Percentiles rank a stretch among this genome's conserved stretches.
Evolutionary conservation across 2,797 vertebrate genomes (phyloP).

Genomic region (Myotis findleyi): DNA sequence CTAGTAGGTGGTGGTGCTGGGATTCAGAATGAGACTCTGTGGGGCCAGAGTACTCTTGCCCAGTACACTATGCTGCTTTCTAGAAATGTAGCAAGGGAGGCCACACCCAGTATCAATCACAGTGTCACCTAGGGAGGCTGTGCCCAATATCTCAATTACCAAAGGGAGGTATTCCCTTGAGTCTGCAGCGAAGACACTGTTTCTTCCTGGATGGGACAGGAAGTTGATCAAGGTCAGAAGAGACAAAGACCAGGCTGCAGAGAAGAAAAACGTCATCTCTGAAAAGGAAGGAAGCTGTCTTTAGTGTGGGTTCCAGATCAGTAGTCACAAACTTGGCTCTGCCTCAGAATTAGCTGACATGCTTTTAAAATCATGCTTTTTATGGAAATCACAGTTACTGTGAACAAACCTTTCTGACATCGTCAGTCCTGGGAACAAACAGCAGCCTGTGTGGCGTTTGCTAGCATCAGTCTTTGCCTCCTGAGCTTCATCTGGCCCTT

Average conservation of each 20-base stretch:
- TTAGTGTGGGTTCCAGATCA: neutral
- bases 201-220: neutral
- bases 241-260: neutral
- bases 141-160: neutral
- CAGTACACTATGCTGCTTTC: neutral
- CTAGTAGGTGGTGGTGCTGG: neutral
- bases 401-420: neutral
- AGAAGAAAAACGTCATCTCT: constrained; percentile 15
- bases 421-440: neutral
- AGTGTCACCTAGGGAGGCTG: neutral
- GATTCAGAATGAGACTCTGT: neutral
- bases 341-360: neutral
- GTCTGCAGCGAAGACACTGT: neutral
- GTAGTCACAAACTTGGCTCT: neutral
- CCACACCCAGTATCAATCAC: neutral
- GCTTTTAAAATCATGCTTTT: neutral
- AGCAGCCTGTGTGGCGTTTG: neutral
- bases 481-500: neutral
- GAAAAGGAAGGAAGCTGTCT: neutral
- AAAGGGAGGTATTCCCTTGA: neutral
- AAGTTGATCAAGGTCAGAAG: constrained; percentile 2
- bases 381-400: neutral
- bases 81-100: neutral
- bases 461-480: neutral
- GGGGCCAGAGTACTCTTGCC: neutral